A percentile compares a stretch with the other conserved stretches of the same genome.
These are phyloP conservation scores for Eulemur rubriventer DNA, from an alignment of 2,797 vertebrate species.

Conservation along the genomic window DNA sequence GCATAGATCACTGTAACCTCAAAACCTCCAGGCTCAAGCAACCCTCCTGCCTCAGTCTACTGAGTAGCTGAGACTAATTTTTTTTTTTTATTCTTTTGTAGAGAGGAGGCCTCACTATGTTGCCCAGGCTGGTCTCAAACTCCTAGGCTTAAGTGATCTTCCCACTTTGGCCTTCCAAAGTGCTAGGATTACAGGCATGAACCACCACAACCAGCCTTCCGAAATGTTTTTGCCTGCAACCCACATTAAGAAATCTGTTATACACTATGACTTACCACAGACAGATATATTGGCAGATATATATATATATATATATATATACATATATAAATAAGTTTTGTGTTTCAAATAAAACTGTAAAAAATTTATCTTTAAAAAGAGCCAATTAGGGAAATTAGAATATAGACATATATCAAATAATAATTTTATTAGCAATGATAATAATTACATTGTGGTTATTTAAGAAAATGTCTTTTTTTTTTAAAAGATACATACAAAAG, in stretches of 20 bases:
- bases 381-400: neutral
- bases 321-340: neutral
- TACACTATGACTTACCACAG: neutral
- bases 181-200: neutral
- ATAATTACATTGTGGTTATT: neutral
- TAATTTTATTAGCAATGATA: neutral
- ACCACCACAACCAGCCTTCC: neutral
- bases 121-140: neutral
- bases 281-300: neutral
- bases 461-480: neutral
- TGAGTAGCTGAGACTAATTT: neutral
- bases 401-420: neutral
- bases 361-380: neutral
- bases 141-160: neutral
- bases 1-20: neutral
- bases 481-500: neutral
- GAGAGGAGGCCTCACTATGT: neutral
- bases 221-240: neutral
- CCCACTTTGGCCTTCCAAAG: neutral
- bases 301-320: neutral
- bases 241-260: slow-evolving; percentile 25
- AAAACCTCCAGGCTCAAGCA: neutral
- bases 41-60: neutral
- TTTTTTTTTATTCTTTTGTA: neutral
- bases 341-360: neutral